Conservation (phyloP, 2,888 invertebrate genomes). For the Sminthurinus aureus region DNA sequence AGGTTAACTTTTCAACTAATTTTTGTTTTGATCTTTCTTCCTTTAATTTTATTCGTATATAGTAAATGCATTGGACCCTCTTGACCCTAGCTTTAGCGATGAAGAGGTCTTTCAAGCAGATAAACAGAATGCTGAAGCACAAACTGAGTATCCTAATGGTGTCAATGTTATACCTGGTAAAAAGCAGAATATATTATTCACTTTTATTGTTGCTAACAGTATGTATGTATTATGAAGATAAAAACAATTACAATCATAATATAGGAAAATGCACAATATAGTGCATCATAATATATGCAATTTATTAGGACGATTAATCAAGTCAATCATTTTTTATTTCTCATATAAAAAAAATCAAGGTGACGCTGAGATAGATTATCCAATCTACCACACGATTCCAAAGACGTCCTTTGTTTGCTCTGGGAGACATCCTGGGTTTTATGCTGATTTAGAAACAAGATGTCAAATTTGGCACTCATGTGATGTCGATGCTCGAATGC, state of each 20-base stretch:
- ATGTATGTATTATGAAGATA: no score
- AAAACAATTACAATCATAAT: no score
- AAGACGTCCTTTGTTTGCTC: slow-evolving; percentile 56
- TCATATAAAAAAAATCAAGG: slow-evolving; percentile 40
- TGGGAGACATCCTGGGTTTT: slow-evolving; percentile 23
- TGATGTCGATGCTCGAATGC: slow-evolving; percentile 53
- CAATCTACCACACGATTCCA: slow-evolving; percentile 49
- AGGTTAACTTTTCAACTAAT: background rate
- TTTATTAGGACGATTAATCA: background rate
- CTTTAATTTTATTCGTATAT: background rate
- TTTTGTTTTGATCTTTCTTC: slow-evolving; percentile 10
- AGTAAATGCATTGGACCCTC: slow-evolving; percentile 33
- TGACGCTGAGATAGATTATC: slow-evolving; percentile 57
- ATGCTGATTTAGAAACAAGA: slow-evolving; percentile 49
- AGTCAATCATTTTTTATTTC: background rate
- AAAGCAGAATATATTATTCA: background rate
- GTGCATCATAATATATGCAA: background rate
- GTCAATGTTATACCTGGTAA: slow-evolving; percentile 59
- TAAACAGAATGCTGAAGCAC: slow-evolving; percentile 38
- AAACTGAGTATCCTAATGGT: slow-evolving; percentile 59
- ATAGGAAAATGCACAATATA: background rate
- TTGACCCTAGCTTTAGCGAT: slow-evolving; percentile 33
- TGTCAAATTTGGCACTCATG: slow-evolving; percentile 60
- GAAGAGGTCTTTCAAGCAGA: slow-evolving; percentile 38
- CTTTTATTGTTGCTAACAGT: no score